Base-by-base conservation (phyloP, 2,888 invertebrate genomes). In the Meiosimyza decipiens region DNA sequence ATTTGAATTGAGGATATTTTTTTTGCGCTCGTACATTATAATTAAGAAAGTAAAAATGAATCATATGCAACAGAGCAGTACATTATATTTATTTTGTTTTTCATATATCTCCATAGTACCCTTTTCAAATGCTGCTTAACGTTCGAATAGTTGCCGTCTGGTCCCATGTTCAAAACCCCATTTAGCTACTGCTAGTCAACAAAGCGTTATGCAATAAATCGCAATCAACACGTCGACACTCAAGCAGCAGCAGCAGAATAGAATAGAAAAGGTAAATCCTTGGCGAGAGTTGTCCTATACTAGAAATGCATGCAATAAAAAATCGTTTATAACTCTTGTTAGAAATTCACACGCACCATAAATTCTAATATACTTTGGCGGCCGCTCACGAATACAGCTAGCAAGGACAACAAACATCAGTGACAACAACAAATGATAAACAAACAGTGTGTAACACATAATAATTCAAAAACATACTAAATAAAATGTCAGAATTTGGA, bases 241-340 rank as follows among this genome's bases (percentile, higher is more conserved):
- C 49, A 13, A 69, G 62, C 40, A 40, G 50, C 33, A 22, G 63
- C 50, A 33, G 55, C 54, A 62, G 49, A 52, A 70, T 3, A n/a
- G 16, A 28, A 54, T 52, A 33, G 62, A 16, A 59, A 63, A 51
- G 62, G 49, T 69, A 68, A 72, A 67, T 68, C 68, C 68, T 64
- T 68, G 72, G 62, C 68, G 69, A 68, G 68, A 69, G 69, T 60
- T 70, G 50, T 28, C 28, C 47, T 16, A 6, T 40, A 65, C 70
- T 70, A 22, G 65, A 65, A 73, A 70, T 70, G 71, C 63, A 70
- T 74, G 72, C 70, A 78, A 77, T 78, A 78, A 77, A 78, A 77
- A 79, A 79, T 69, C 79, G 76, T 79, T 79, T 79, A 79, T 78
- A 75, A 73, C 77, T 76, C 76, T 76, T 78, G 77, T 76, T 66